These are phyloP conservation scores for Acridotheres tristis DNA, from an alignment of 2,797 vertebrate species.

Conservation along the genomic window DNA sequence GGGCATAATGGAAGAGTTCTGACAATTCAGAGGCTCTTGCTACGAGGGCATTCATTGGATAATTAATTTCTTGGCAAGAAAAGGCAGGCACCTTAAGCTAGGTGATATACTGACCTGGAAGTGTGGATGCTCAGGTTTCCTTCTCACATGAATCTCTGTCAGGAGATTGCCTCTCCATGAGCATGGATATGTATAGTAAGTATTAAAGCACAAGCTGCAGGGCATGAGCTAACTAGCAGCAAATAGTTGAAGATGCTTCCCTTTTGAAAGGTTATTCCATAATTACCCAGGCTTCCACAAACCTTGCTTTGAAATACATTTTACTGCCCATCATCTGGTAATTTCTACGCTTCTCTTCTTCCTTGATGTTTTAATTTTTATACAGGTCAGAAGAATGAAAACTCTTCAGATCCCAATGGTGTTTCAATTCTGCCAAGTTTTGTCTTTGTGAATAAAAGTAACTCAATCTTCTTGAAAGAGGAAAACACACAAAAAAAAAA, in stretches of 20 bases:
- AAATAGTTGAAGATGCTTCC: not conserved
- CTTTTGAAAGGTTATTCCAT: not conserved
- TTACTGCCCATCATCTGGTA: not conserved
- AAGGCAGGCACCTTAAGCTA: not conserved
- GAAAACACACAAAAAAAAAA: not conserved
- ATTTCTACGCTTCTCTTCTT: not conserved
- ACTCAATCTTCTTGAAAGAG: not conserved
- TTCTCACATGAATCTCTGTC: not conserved
- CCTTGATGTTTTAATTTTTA: not conserved
- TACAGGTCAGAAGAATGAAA: not conserved
- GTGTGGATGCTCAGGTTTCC: not conserved
- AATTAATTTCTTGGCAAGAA: not conserved
- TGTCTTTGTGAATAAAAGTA: not conserved
- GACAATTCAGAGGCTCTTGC: not conserved
- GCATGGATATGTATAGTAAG: not conserved
- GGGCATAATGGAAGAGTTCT: not conserved
- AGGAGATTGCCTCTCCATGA: not conserved
- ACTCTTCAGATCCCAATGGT: not conserved
- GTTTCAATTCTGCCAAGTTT: not conserved
- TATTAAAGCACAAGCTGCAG: not conserved
- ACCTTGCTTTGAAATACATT: not conserved
- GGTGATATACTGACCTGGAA: not conserved
- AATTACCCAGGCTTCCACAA: not conserved
- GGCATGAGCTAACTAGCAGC: not conserved
- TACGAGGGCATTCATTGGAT: not conserved